Percentiles rank a stretch among this genome's conserved stretches.
These are phyloP conservation scores for Botrylloides violaceus DNA, from an alignment of 23 tunicate species.

Conservation along the genomic window DNA sequence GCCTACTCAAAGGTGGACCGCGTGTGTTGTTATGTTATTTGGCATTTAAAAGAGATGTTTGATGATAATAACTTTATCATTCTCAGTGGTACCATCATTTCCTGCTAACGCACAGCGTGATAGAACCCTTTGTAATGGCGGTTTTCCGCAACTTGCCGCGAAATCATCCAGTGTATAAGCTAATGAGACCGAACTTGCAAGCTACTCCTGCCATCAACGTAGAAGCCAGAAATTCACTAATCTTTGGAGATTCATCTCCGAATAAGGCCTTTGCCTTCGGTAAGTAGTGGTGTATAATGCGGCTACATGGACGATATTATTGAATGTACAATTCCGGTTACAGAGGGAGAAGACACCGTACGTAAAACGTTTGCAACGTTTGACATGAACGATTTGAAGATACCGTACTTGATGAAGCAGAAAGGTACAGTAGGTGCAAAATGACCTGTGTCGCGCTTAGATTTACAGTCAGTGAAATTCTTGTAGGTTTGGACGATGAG, in stretches of 20 bases:
- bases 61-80: background rate
- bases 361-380: slow-evolving; percentile 7
- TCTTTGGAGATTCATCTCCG: slow-evolving; percentile 6
- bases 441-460: background rate
- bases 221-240: slow-evolving; percentile 15
- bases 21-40: too few species aligned
- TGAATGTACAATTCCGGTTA: background rate
- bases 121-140: slow-evolving; percentile 39
- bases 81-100: slow-evolving; percentile 26
- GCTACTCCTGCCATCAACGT: slow-evolving; percentile 38
- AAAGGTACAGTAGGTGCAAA: slow-evolving; percentile 8
- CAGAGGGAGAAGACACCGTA: background rate
- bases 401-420: slow-evolving; percentile 17
- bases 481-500: slow-evolving; percentile 4
- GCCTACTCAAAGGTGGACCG: too few species aligned
- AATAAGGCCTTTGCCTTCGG: slow-evolving; percentile 24
- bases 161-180: slow-evolving; percentile 53
- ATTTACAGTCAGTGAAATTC: background rate
- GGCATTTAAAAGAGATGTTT: too few species aligned
- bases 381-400: slow-evolving; percentile 2
- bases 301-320: background rate
- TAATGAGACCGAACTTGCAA: slow-evolving; percentile 47
- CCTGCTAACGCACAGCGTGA: slow-evolving; percentile 28
- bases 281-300: background rate
- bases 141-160: slow-evolving; percentile 43